phyloP scores from a whole-genome alignment of 1,140 invertebrate genomes.

The Aphis gossypii region DNA sequence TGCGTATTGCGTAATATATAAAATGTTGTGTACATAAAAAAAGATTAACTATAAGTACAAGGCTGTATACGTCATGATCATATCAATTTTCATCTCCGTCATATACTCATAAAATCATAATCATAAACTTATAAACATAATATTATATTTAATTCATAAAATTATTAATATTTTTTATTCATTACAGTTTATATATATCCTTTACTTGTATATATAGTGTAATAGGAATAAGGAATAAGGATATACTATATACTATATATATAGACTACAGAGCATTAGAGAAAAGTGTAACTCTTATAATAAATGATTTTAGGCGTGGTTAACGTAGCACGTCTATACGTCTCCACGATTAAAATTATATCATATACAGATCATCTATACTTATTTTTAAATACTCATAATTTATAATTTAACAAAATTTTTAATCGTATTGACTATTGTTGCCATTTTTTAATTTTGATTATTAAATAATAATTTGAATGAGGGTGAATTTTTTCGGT shows the following conservation, averaged over 20 bases:
- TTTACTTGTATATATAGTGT: too few relatives aligned
- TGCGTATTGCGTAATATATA: background rate
- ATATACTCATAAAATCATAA: background rate
- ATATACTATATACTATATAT: too few relatives aligned
- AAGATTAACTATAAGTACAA: too few relatives aligned
- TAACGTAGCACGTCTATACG: background rate
- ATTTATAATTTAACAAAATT: background rate
- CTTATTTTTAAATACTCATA: background rate
- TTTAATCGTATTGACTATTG: background rate
- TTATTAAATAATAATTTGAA: background rate
- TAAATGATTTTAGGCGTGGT: background rate
- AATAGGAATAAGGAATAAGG: background rate
- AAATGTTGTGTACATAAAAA: background rate
- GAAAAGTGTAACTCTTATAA: background rate
- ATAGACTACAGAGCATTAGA: too few relatives aligned
- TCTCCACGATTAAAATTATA: background rate
- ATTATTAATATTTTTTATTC: background rate
- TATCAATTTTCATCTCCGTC: background rate
- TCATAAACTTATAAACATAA: background rate
- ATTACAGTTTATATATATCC: too few relatives aligned
- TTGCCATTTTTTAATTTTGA: background rate
- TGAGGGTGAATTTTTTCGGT: background rate
- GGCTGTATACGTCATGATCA: too few relatives aligned
- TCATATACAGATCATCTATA: background rate
- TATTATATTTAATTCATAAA: background rate